Evolutionary conservation across 2,797 vertebrate species (phyloP).

Genomic region (Manis javanica): DNA sequence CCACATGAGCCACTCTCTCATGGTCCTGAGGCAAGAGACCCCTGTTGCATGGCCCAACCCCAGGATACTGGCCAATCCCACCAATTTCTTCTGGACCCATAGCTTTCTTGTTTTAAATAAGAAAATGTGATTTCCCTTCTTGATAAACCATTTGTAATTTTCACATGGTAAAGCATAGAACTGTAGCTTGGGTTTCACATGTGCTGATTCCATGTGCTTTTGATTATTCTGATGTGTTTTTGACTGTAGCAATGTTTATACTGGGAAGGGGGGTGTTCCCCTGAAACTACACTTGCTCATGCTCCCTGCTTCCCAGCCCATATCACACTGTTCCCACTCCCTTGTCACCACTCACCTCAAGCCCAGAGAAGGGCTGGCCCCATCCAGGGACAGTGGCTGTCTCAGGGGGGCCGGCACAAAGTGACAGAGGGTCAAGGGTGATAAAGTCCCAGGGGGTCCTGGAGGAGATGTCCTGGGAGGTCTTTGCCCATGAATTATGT

Average conservation of each 20-base stretch:
- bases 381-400: background rate
- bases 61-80: background rate
- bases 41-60: rapidly evolving
- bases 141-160: background rate
- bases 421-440: background rate
- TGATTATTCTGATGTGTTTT: background rate
- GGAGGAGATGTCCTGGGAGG: background rate
- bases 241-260: background rate
- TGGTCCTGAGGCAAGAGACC: background rate
- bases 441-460: background rate
- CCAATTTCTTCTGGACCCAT: background rate
- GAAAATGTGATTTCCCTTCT: background rate
- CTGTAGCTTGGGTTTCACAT: background rate
- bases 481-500: background rate
- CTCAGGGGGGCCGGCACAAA: background rate
- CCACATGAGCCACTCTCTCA: rapidly evolving
- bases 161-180: background rate
- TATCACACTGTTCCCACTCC: background rate
- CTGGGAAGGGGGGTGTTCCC: background rate
- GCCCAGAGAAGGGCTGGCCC: background rate
- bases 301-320: background rate
- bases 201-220: background rate
- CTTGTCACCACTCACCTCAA: background rate
- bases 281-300: background rate
- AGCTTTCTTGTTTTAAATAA: background rate